Evolutionary conservation across 2,797 vertebrate species (phyloP).

Genomic region (Gymnocypris eckloni): DNA sequence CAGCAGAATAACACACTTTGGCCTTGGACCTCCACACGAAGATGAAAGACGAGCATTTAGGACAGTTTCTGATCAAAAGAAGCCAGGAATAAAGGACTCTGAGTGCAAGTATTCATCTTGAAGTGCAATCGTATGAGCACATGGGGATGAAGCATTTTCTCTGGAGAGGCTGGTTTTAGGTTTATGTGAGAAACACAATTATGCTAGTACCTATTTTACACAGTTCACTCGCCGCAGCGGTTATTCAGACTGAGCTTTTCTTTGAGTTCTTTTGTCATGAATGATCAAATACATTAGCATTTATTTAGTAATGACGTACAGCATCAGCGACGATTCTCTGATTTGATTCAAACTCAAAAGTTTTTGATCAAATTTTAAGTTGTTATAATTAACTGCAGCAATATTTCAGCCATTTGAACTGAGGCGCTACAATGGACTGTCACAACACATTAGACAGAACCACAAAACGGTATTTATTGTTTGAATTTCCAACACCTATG

Average conservation of each 20-base stretch:
- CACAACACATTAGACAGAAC: too few relatives aligned
- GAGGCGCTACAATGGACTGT: too few relatives aligned
- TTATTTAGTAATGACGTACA: neutral
- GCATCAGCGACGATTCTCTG: neutral
- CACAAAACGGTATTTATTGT: too few relatives aligned
- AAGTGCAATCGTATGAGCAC: constrained; percentile 22
- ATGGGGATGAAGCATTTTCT: constrained; percentile 40
- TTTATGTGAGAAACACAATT: constrained; percentile 36
- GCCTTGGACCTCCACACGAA: constrained; percentile 54
- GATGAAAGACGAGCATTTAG: constrained; percentile 49
- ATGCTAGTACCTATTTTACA: constrained; percentile 29
- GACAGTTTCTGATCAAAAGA: constrained; percentile 61
- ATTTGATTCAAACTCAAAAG: neutral
- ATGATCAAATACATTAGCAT: constrained; percentile 17
- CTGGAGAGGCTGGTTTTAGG: constrained; percentile 29
- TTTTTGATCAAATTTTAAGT: neutral
- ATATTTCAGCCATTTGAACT: neutral
- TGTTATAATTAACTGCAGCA: neutral
- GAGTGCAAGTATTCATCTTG: constrained; percentile 45
- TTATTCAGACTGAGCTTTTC: constrained; percentile 18
- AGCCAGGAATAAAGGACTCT: constrained; percentile 49
- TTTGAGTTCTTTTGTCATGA: neutral
- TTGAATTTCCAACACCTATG: neutral
- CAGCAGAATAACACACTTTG: constrained; percentile 55
- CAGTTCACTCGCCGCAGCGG: neutral